Evolutionary conservation across 2,113 vertebrate species (phyloP), one percentile per base, ranked within the genome.

Genomic region (Erythrolamprus reginae): DNA sequence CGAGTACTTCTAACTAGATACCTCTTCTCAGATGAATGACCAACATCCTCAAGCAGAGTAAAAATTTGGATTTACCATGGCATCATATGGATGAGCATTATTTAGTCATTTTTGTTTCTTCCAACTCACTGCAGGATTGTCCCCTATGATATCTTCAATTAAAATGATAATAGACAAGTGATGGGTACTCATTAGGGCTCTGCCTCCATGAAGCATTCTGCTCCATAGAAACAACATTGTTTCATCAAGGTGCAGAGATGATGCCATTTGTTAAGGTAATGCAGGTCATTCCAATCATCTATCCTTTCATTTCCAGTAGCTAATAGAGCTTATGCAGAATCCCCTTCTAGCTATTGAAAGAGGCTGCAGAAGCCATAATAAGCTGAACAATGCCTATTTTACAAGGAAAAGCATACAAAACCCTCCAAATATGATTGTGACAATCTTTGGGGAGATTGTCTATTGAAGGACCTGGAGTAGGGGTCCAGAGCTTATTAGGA

Each of bases 151-250:
- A 91, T 91, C 93, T 91, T 95, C 93, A 96, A 93, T 92, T 88
- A 91, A 93, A 95, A 93, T 86, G 84, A 93, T 95, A 95, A 94
- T 90, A 91, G 93, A 89, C 92, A 86, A 42, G 87, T 95, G 95
- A 96, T 92, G 87, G 96, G 92, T 90, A 93, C 65, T 70, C 65
- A 70, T 38, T 38, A 38, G 33, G 33, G 65, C n/a, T 77, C 38
- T 77, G 65, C 65, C 3, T 77, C 65, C 5, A 70, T 70, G 15
- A 38, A 38, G 17, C 33, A 77, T 77, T 38, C 33, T 38, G 65
- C 6, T 38, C n/a, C 38, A 33, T 38, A 77, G 65, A 19, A 38
- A 77, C 65, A 38, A 77, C 17, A 9, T 38, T 77, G 33, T 17
- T 77, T 77, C 65, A 38, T 77, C 33, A 77, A 77, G 65, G n/a